Evolutionary conservation across 1,140 invertebrate genomes (phyloP).

Genomic region (Pseudomyrmex concolor): DNA sequence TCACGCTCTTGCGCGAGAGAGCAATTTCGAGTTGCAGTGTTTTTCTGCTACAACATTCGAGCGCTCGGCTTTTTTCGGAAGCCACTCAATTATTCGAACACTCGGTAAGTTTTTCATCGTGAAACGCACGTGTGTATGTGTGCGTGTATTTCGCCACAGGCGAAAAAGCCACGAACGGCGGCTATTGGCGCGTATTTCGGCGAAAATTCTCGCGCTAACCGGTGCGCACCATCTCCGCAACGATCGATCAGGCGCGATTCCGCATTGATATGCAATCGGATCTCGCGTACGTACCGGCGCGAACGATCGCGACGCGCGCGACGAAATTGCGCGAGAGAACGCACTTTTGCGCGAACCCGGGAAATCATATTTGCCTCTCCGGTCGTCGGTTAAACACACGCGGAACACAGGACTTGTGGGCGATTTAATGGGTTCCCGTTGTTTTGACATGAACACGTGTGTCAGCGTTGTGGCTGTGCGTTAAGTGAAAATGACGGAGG

Average conservation of each 20-base stretch:
- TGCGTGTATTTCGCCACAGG: background rate
- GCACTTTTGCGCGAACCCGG: slow-evolving; percentile 53
- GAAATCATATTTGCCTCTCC: slow-evolving; percentile 78
- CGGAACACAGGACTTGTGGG: slow-evolving; percentile 43
- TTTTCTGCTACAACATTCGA: background rate
- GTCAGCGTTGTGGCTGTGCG: slow-evolving; percentile 77
- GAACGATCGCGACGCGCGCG: background rate
- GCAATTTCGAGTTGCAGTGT: background rate
- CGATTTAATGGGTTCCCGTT: slow-evolving; percentile 80
- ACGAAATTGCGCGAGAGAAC: slow-evolving; percentile 32
- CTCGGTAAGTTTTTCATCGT: slow-evolving; percentile 14
- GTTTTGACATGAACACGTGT: slow-evolving; percentile 75
- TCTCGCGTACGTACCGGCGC: background rate
- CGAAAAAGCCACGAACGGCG: background rate
- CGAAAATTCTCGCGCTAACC: slow-evolving; percentile 18
- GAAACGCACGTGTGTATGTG: background rate
- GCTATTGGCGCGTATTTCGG: background rate
- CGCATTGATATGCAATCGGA: slow-evolving; percentile 44
- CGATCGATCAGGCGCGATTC: slow-evolving; percentile 34
- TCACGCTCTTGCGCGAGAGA: background rate
- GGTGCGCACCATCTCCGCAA: background rate
- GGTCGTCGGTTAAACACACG: slow-evolving; percentile 75
- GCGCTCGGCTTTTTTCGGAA: background rate
- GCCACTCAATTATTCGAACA: background rate
- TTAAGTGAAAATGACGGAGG: slow-evolving; percentile 80